Evolutionary conservation across 1,140 invertebrate genomes (phyloP).

Genomic region (Anastrepha obliqua): DNA sequence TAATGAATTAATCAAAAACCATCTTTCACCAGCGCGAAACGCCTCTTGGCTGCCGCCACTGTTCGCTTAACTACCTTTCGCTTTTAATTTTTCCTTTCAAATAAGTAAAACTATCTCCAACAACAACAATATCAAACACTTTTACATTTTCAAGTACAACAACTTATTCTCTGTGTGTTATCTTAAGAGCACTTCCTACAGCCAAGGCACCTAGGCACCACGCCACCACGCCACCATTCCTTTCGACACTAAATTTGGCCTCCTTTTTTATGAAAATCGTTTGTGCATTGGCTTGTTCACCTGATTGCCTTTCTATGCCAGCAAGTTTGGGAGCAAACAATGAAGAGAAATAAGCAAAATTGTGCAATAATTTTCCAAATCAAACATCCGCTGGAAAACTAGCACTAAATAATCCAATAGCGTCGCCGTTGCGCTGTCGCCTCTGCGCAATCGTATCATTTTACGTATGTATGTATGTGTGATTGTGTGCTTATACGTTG

Average conservation of each 20-base stretch:
- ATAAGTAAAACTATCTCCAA: background rate
- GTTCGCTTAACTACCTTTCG: background rate
- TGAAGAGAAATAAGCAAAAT: conserved; percentile 26
- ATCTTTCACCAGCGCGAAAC: background rate
- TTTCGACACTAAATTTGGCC: conserved; percentile 29
- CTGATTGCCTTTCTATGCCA: conserved; percentile 52
- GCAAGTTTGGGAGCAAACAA: conserved; percentile 16
- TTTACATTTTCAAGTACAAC: conserved; percentile 32
- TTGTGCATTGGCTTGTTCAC: conserved; percentile 37
- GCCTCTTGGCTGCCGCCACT: background rate
- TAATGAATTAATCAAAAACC: no score
- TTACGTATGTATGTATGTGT: no score
- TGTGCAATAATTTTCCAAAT: conserved; percentile 31
- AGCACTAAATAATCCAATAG: background rate
- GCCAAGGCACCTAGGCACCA: background rate
- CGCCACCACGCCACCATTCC: background rate
- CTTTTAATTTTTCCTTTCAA: conserved; percentile 41
- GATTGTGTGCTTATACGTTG: no score
- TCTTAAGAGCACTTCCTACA: conserved; percentile 39
- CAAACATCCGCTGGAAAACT: conserved; percentile 12
- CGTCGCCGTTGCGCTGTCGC: background rate
- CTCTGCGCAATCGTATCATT: background rate
- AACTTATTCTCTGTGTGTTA: conserved; percentile 27
- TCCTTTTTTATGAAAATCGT: conserved; percentile 29
- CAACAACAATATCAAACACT: background rate